Conservation (phyloP, 1,140 invertebrate genomes). For the Drosophila prosaltans region DNA sequence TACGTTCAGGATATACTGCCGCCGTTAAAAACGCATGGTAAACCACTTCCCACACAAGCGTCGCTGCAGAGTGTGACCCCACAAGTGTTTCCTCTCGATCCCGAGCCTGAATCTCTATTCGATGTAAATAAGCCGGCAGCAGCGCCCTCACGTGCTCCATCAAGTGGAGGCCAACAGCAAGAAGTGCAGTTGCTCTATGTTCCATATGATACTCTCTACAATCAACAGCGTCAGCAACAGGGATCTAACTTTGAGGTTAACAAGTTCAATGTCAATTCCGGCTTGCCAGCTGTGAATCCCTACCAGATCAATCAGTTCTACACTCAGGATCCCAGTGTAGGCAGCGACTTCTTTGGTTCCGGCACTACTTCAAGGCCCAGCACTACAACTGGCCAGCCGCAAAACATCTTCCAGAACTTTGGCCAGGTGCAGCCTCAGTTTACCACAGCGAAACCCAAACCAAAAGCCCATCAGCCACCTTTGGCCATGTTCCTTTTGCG, state of each 20-base stretch:
- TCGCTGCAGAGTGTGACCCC: constrained; percentile 75
- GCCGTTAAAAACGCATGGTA: constrained; percentile 37
- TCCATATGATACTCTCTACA: constrained; percentile 89
- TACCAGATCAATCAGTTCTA: constrained; percentile 81
- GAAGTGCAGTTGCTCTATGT: constrained; percentile 91
- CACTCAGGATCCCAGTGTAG: constrained; percentile 70
- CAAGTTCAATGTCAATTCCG: constrained; percentile 81
- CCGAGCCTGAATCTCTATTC: constrained; percentile 53
- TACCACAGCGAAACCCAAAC: constrained; percentile 83
- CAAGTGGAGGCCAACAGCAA: constrained; percentile 82
- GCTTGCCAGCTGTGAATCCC: constrained; percentile 67
- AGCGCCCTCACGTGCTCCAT: constrained; percentile 22
- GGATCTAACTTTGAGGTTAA: constrained; percentile 66
- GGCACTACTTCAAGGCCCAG: constrained; percentile 59
- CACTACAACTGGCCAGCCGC: constrained; percentile 83
- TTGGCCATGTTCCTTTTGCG: constrained; percentile 90
- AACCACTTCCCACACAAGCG: constrained; percentile 64
- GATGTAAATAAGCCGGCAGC: constrained; percentile 50
- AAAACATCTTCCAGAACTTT: constrained; percentile 83
- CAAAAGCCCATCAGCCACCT: constrained; percentile 91
- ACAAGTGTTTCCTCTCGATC: constrained; percentile 71
- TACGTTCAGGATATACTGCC: constrained; percentile 65
- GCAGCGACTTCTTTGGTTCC: constrained; percentile 54
- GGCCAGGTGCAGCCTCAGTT: constrained; percentile 48
- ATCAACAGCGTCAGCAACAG: constrained; percentile 83